Conservation (phyloP, 2,888 invertebrate genomes). For the Hirtodrosophila cameraria region DNA sequence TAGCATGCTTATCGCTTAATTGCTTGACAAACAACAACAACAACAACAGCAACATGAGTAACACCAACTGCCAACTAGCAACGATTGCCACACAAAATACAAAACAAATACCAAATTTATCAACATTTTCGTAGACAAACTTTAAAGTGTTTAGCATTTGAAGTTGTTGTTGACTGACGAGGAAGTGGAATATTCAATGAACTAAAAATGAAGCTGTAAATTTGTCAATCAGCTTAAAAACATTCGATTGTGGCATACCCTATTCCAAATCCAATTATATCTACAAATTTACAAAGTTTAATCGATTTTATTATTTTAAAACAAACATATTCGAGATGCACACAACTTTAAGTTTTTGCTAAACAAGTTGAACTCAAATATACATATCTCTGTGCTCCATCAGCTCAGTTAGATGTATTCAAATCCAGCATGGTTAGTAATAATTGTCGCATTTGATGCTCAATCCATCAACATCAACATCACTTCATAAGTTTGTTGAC, state of each 20-base stretch:
- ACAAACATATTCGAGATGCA: no score
- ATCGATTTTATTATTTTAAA: no score
- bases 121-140: slow-evolving; percentile 38
- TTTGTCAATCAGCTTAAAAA: slow-evolving; percentile 6
- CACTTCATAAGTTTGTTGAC: neutral
- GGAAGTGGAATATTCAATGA: slow-evolving; percentile 17
- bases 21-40: slow-evolving; percentile 57
- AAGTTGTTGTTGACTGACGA: slow-evolving; percentile 4
- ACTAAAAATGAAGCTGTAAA: slow-evolving; percentile 1
- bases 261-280: no score
- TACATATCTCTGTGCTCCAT: no score
- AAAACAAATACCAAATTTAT: slow-evolving; percentile 53
- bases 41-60: slow-evolving; percentile 22
- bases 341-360: no score
- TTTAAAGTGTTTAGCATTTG: slow-evolving; percentile 40
- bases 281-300: no score
- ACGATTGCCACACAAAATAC: slow-evolving; percentile 34
- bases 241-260: slow-evolving; percentile 4
- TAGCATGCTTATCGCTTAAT: slow-evolving; percentile 75
- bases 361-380: no score
- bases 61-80: slow-evolving; percentile 18
- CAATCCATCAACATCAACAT: slow-evolving; percentile 2
- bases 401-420: no score
- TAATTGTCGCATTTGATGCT: neutral
- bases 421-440: no score